Evolutionary conservation across 2,113 vertebrate genomes (phyloP).

Genomic region (Gambusia holbrooki): DNA sequence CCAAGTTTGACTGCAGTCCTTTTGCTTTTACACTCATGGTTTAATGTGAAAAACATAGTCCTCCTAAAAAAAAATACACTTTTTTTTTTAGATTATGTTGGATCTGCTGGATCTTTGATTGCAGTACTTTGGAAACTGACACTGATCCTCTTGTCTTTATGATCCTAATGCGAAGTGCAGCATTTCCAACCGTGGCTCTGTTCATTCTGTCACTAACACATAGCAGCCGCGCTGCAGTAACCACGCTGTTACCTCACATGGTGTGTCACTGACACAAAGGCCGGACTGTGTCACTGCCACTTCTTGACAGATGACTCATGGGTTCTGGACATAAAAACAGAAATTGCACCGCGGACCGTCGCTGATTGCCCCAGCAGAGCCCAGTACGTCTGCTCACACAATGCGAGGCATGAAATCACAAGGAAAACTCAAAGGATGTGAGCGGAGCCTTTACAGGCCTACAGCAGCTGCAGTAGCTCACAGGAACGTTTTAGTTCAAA

Average conservation of each 20-base stretch:
- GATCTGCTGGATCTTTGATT: conserved; percentile 41
- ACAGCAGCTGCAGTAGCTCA: conserved; percentile 61
- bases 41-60: conserved; percentile 70
- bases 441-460: conserved; percentile 64
- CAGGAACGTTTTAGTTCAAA: conserved; percentile 7
- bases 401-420: conserved; percentile 73
- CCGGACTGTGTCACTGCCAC: conserved; percentile 65
- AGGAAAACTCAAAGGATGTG: conserved; percentile 63
- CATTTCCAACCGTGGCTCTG: conserved; percentile 3
- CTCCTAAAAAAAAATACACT: conserved; percentile 26
- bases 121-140: conserved; percentile 46
- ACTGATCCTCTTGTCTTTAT: conserved; percentile 62
- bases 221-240: conserved; percentile 28
- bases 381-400: conserved; percentile 57
- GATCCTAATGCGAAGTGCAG: conserved; percentile 17
- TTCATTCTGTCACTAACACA: conserved; percentile 20
- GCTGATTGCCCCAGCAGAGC: conserved; percentile 72
- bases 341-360: conserved; percentile 55
- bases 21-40: conserved; percentile 56
- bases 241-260: conserved; percentile 49
- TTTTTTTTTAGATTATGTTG: conserved; percentile 49
- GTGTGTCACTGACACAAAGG: conserved; percentile 62
- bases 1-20: conserved; percentile 45
- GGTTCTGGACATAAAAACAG: conserved; percentile 15
- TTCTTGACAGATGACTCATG: conserved; percentile 73